Conservation (phyloP, 2,888 invertebrate species). For the Drosophila emarginata region DNA sequence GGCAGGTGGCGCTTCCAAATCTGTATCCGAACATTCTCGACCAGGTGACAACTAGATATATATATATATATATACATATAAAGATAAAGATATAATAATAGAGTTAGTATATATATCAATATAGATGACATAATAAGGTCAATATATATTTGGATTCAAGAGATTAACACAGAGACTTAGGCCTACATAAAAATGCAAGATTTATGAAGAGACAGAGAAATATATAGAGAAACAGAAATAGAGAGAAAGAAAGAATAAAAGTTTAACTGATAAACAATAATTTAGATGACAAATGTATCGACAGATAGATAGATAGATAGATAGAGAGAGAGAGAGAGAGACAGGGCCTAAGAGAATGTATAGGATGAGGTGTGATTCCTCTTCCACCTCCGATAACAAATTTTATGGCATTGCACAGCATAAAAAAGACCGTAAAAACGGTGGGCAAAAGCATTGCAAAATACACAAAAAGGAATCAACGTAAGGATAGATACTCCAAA, state of each 20-base stretch:
- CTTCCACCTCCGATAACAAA: neutral
- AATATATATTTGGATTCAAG: slow-evolving; percentile 3
- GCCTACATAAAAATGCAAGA: slow-evolving; percentile 33
- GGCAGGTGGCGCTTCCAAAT: slow-evolving; percentile 94
- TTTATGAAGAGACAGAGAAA: slow-evolving; percentile 5
- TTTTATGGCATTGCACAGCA: too few species aligned
- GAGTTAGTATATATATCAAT: neutral
- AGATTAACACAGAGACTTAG: slow-evolving; percentile 47
- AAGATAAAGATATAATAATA: neutral
- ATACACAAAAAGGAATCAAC: neutral
- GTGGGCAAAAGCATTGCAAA: neutral
- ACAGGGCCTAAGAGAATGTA: neutral
- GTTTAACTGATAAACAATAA: neutral
- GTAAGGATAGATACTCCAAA: neutral
- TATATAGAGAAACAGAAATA: slow-evolving; percentile 7
- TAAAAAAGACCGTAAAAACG: neutral
- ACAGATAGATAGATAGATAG: neutral
- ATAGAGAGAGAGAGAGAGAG: slow-evolving; percentile 21
- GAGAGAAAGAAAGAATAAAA: slow-evolving; percentile 7
- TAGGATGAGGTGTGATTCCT: neutral
- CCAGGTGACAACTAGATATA: slow-evolving; percentile 89
- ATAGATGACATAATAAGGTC: neutral
- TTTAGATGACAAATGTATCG: neutral
- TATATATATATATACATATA: neutral
- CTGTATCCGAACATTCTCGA: slow-evolving; percentile 91